phyloP scores from a whole-genome alignment of 2,888 invertebrate genomes.

The Beris morrisii region DNA sequence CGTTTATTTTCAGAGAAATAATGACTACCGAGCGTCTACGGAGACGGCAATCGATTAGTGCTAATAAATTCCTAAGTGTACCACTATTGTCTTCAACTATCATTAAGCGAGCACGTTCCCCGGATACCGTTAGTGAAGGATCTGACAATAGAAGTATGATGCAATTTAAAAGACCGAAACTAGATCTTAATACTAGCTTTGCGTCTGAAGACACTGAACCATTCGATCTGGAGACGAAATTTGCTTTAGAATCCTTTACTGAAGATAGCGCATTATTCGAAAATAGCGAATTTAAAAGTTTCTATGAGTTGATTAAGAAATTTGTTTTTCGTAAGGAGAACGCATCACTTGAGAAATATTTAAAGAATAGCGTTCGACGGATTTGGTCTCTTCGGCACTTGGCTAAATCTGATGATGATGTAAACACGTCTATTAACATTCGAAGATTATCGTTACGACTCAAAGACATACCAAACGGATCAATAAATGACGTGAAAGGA shows the following conservation, averaged over 20 bases:
- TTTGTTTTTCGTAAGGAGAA: constrained; percentile 46
- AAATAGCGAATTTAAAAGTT: constrained; percentile 46
- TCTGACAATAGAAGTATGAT: neutral
- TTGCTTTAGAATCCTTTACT: neutral
- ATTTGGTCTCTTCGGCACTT: constrained; percentile 31
- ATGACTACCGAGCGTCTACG: constrained; percentile 6
- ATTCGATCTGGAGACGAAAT: too few relatives aligned
- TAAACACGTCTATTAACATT: neutral
- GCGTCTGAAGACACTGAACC: neutral
- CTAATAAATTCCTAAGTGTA: neutral
- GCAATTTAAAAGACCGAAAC: neutral
- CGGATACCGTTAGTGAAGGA: constrained; percentile 47
- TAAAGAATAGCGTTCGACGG: constrained; percentile 18
- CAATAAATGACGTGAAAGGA: neutral
- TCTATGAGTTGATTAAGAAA: constrained; percentile 47
- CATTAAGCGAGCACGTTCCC: constrained; percentile 49
- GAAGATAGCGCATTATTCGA: constrained; percentile 37
- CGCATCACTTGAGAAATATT: constrained; percentile 17
- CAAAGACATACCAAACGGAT: neutral
- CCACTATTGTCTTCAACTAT: neutral
- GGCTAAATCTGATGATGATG: neutral
- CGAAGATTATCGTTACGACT: constrained; percentile 9
- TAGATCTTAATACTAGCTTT: constrained; percentile 6
- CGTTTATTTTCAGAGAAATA: constrained; percentile 19
- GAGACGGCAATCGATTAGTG: constrained; percentile 20